These are phyloP conservation scores for Operophtera brumata DNA, from an alignment of 2,888 invertebrate species.

Conservation along the genomic window DNA sequence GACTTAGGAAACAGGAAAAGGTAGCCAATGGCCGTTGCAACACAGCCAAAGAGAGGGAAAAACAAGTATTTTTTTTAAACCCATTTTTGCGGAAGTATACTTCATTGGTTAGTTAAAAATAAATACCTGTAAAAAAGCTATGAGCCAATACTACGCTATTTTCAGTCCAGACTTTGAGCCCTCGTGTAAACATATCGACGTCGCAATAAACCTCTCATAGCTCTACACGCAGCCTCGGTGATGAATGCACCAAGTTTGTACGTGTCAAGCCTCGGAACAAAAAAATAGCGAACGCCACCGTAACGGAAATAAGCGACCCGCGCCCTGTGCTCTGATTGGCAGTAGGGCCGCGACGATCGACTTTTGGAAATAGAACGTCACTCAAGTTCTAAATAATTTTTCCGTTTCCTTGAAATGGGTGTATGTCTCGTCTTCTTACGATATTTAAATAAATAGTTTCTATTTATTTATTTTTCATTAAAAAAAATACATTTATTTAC, in stretches of 20 bases:
- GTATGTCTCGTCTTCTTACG: too few relatives aligned
- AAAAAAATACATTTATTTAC: too few relatives aligned
- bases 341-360: slow-evolving; percentile 42
- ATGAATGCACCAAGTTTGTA: slow-evolving; percentile 74
- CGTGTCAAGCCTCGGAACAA: slow-evolving; percentile 61
- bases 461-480: too few relatives aligned
- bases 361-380: slow-evolving; percentile 29
- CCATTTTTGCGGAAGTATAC: too few relatives aligned
- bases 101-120: too few relatives aligned
- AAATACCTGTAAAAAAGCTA: too few relatives aligned
- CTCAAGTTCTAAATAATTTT: slow-evolving; percentile 20
- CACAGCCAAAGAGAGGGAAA: too few relatives aligned
- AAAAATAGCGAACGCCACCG: slow-evolving; percentile 55
- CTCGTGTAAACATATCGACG: slow-evolving; percentile 3
- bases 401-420: slow-evolving; percentile 3
- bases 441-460: too few relatives aligned
- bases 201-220: slow-evolving; percentile 33
- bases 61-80: too few relatives aligned
- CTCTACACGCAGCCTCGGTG: slow-evolving; percentile 51
- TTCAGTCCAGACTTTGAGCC: neutral
- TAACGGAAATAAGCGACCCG: slow-evolving; percentile 62
- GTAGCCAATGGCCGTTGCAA: too few relatives aligned
- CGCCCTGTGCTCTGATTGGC: slow-evolving; percentile 65
- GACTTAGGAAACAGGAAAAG: too few relatives aligned
- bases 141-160: neutral